Conservation (phyloP, 2,113 vertebrate species). For the Sterrhoptilus dennistouni region DNA sequence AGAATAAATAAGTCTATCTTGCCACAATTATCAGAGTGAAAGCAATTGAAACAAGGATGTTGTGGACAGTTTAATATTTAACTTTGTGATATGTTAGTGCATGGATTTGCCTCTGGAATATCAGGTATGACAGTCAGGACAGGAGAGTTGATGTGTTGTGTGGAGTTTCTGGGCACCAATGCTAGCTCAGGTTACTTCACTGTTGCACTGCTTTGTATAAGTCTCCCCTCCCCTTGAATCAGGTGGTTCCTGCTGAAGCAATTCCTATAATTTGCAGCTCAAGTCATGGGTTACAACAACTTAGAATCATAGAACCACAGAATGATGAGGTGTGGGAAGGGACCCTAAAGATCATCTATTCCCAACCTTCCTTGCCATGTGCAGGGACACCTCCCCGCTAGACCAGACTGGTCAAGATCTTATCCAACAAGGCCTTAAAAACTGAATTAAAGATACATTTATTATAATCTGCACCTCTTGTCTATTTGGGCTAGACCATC, state of each 20-base stretch:
- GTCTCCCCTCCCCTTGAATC: rapidly evolving
- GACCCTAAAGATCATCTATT: neutral
- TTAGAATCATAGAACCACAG: neutral
- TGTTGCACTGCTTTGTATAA: neutral
- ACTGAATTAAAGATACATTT: neutral
- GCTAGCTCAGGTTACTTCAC: too few relatives aligned
- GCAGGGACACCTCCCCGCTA: neutral
- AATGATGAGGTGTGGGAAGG: neutral
- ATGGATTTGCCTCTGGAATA: neutral
- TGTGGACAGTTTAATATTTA: neutral
- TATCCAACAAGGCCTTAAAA: neutral
- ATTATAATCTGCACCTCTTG: neutral
- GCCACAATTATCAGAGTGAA: neutral
- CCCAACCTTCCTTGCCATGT: neutral
- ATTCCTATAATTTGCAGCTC: neutral
- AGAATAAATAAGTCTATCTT: neutral
- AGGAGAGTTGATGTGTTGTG: neutral
- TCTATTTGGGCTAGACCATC: neutral
- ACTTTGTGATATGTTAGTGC: neutral
- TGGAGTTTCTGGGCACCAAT: neutral
- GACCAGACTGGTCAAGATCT: neutral
- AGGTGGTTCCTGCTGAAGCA: neutral
- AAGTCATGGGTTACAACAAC: neutral
- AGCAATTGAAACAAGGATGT: neutral
- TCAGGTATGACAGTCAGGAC: neutral